phyloP scores from a whole-genome alignment of 2,888 invertebrate species.

The Bedellia somnulentella region DNA sequence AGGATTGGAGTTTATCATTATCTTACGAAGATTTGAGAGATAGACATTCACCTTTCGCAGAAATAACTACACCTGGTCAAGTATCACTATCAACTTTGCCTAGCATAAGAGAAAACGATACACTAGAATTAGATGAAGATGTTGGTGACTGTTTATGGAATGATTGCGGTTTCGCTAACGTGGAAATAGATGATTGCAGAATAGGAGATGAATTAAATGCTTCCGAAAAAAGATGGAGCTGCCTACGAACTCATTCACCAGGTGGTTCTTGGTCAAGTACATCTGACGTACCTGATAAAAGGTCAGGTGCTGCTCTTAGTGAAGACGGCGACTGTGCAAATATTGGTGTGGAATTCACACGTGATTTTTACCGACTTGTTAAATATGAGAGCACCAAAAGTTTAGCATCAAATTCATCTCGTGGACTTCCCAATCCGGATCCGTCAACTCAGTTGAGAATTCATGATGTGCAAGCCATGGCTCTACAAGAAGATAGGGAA shows the following conservation, averaged over 20 bases:
- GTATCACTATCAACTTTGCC: slow-evolving; percentile 67
- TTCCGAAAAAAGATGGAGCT: slow-evolving; percentile 68
- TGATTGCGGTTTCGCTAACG: slow-evolving; percentile 70
- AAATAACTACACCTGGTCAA: slow-evolving; percentile 63
- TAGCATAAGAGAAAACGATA: slow-evolving; percentile 74
- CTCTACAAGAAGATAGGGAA: slow-evolving; percentile 65
- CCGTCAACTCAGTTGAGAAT: slow-evolving; percentile 42
- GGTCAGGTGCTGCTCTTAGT: slow-evolving; percentile 70
- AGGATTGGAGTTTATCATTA: slow-evolving; percentile 77
- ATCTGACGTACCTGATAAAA: slow-evolving; percentile 65
- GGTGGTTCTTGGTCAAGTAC: slow-evolving; percentile 65
- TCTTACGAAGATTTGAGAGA: slow-evolving; percentile 71
- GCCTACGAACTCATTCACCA: slow-evolving; percentile 58
- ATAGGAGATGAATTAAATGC: slow-evolving; percentile 43
- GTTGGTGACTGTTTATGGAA: slow-evolving; percentile 76
- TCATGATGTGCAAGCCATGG: slow-evolving; percentile 47
- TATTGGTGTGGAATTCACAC: slow-evolving; percentile 73
- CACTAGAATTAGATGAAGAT: slow-evolving; percentile 72
- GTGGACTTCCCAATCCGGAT: slow-evolving; percentile 59
- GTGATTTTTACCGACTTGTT: slow-evolving; percentile 79
- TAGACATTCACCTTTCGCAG: slow-evolving; percentile 48
- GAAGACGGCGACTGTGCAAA: slow-evolving; percentile 71
- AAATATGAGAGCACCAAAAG: slow-evolving; percentile 82
- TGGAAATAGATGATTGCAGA: slow-evolving; percentile 68
- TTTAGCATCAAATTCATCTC: slow-evolving; percentile 72